phyloP scores from a whole-genome alignment of 2,113 vertebrate species.

The Plecturocebus donacophilus region DNA sequence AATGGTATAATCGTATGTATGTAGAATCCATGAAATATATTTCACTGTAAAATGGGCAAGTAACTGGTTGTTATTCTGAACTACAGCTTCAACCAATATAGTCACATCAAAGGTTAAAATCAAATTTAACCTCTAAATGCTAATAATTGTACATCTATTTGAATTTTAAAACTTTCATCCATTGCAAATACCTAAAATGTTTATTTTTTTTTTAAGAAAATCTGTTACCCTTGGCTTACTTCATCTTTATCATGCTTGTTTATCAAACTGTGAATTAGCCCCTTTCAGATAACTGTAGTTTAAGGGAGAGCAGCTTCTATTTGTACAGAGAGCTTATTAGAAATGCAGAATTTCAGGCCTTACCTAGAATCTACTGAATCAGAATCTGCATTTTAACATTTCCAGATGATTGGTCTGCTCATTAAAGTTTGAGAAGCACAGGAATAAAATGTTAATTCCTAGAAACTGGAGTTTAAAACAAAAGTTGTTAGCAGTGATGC shows the following conservation, averaged over 20 bases:
- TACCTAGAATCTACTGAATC: background rate
- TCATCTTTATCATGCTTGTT: background rate
- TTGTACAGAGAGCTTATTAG: background rate
- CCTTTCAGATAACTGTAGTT: background rate
- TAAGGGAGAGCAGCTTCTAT: background rate
- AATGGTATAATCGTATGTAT: background rate
- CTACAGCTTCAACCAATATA: background rate
- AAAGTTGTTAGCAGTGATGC: slow-evolving; percentile 12
- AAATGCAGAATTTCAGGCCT: background rate
- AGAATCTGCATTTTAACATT: slow-evolving; percentile 54
- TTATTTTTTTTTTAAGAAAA: background rate
- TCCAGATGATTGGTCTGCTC: background rate
- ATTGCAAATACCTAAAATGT: background rate
- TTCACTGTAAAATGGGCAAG: background rate
- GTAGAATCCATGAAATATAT: background rate
- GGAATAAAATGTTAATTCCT: slow-evolving; percentile 40
- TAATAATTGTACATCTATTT: background rate
- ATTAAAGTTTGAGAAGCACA: slow-evolving; percentile 29
- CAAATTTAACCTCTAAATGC: background rate
- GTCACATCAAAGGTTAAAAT: background rate
- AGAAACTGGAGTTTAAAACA: slow-evolving; percentile 58
- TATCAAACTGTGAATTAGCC: background rate
- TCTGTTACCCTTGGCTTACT: background rate
- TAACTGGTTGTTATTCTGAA: background rate
- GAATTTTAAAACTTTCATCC: background rate